Base-by-base conservation (phyloP, 2,888 invertebrate species). In the Epirrhoe alternata region DNA sequence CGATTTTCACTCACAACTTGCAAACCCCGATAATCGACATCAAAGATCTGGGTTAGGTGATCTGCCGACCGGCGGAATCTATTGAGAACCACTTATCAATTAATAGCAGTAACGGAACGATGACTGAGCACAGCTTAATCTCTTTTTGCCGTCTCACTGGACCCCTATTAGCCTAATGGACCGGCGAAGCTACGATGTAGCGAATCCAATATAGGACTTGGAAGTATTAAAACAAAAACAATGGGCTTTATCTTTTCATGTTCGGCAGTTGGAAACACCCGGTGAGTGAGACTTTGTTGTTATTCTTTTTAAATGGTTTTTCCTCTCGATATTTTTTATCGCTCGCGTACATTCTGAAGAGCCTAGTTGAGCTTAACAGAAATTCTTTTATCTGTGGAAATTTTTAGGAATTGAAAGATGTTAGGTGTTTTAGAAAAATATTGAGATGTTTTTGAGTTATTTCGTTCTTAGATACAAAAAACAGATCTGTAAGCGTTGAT, bases 91-190 rank as follows among this genome's bases (percentile, higher is more conserved):
- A 83, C 83, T 87, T 85, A 88, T 85, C 84, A 89, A 87, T 89
- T 86, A 88, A 85, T 86, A 84, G 83, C 81, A 57, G 68, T 68
- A 79, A 79, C 79, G 81, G 77, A 85, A 87, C 86, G 87, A 88
- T 88, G 89, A 89, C 85, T 83, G 82, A 79, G 86, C 88, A 83
- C 76, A 75, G 84, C 83, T 86, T 89, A 89, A 90, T 89, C 87
- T 87, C 83, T 82, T 86, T 88, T 84, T 83, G 86, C 87, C 86
- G 84, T 86, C 85, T 90, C 89, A 90, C 86, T 87, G 87, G 78
- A 80, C 82, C 76, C 82, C 84, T 87, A 90, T 89, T 89, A 89
- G 85, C 82, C 84, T 90, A 90, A 90, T 90, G 90, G 88, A 86
- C 79, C 84, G 80, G 64, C 72, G 81, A 78, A 81, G 77, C 79